Evolutionary conservation across 2,888 invertebrate species (phyloP), one percentile per base, ranked within the genome.

Genomic region (Scaptomyza cyrtandrae): DNA sequence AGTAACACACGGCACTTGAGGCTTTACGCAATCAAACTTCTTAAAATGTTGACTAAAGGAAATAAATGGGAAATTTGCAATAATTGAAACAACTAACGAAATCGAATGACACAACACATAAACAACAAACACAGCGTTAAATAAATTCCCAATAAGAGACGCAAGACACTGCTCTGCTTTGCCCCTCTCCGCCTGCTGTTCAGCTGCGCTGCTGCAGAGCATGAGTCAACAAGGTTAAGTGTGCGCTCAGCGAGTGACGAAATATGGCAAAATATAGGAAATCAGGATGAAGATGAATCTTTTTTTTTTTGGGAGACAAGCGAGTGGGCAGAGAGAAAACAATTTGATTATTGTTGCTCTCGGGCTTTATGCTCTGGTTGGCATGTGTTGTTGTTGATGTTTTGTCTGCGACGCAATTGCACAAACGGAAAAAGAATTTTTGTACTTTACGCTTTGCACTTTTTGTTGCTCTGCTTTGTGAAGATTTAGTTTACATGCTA

Each of bases 361-460:
- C 61, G 39, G 19, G 33, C 46, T 62, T 62, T 75, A 39, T 75
- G 80, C 62, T 63, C 75, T 69, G 59, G 13, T 75, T 75, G 54
- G 61, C 78, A 59, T 46, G 39, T 63, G 52, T 62, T 63, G 52
- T 68, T 80, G 61, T 69, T 77, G 63, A 65, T 72, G 54, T 75
- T 72, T 69, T 78, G 70, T 71, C 83, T 83, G 76, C 89, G 83
- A 87, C 83, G 83, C 88, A 83, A 89, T 83, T 69, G 69, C 82
- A 67, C 58, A 70, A 81, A 78, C 59, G 70, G 37, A 63, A 74
- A 53, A 61, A 61, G 54, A 79, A 64, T 75, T 59, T 56, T 64
- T 56, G 55, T 72, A 45, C 59, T 71, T 65, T 65, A 58, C 62
- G 66, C 48, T 80, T 80, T 80, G 73, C 52, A 24, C 53, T 80